Evolutionary conservation across 2,113 vertebrate genomes (phyloP).

Genomic region (Nannobrachium achirus): DNA sequence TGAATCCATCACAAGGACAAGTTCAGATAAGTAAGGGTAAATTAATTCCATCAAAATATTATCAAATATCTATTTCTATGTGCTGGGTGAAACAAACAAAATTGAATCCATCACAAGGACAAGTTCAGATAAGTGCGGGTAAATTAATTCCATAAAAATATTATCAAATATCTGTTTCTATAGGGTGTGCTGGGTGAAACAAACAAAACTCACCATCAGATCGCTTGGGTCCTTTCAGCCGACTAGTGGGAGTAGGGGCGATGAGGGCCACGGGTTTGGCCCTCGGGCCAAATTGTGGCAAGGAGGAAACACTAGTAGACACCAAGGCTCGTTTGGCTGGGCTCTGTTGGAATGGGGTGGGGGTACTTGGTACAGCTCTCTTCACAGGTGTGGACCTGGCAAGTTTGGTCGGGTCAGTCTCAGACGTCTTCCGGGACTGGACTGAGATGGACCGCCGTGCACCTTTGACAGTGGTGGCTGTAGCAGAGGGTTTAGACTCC

Average conservation of each 20-base stretch:
- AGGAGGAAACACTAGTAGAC: constrained; percentile 26
- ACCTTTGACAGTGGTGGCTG: neutral
- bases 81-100: neutral
- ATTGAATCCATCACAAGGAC: constrained; percentile 65
- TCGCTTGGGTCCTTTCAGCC: constrained; percentile 13
- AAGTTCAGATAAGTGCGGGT: too few relatives aligned
- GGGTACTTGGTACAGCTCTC: constrained; percentile 33
- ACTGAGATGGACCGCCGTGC: constrained; percentile 49
- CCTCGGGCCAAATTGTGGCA: constrained; percentile 28
- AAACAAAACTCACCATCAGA: constrained; percentile 56
- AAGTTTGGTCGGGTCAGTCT: constrained; percentile 40
- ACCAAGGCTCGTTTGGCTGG: constrained; percentile 51
- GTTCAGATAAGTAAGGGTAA: too few relatives aligned
- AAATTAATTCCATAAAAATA: too few relatives aligned
- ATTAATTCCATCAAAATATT: too few relatives aligned
- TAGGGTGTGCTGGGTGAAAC: neutral
- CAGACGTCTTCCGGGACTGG: constrained; percentile 57
- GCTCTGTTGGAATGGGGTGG: constrained; percentile 31
- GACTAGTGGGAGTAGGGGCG: constrained; percentile 44
- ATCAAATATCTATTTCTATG: too few relatives aligned
- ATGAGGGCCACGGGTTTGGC: constrained; percentile 2
- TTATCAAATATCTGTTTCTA: too few relatives aligned
- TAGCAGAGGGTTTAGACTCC: neutral
- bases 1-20: too few relatives aligned
- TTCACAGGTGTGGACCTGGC: constrained; percentile 58